Conservation (phyloP, 2,113 vertebrate genomes). For the Bambusicola thoracicus region DNA sequence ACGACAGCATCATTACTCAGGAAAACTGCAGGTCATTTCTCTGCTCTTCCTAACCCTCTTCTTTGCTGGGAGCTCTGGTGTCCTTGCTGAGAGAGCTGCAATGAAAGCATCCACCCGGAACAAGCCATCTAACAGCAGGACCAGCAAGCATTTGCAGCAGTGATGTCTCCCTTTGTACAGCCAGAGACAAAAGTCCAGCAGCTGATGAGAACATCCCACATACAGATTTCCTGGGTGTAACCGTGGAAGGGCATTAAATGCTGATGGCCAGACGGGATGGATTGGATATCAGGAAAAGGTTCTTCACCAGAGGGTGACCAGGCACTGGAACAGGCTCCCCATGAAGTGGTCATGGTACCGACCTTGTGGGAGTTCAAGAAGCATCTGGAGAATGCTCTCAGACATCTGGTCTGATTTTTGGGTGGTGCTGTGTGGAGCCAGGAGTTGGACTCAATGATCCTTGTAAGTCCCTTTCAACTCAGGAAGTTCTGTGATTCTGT, state of each 20-base stretch:
- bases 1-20: neutral
- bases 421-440: too few relatives aligned
- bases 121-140: neutral
- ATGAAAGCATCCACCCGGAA: neutral
- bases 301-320: too few relatives aligned
- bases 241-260: neutral
- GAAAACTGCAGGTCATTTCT: neutral
- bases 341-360: too few relatives aligned
- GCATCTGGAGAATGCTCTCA: too few relatives aligned
- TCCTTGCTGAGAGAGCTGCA: neutral
- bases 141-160: neutral
- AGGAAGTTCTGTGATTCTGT: too few relatives aligned
- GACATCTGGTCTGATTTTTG: too few relatives aligned
- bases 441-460: too few relatives aligned
- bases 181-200: neutral
- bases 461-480: too few relatives aligned
- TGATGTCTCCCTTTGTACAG: neutral
- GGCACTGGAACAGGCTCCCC: too few relatives aligned
- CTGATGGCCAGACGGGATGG: neutral
- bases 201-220: neutral
- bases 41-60: neutral
- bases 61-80: neutral
- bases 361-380: too few relatives aligned
- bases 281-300: neutral
- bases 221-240: neutral